Conservation (phyloP, 2,113 vertebrate genomes). For the Pica pica region DNA sequence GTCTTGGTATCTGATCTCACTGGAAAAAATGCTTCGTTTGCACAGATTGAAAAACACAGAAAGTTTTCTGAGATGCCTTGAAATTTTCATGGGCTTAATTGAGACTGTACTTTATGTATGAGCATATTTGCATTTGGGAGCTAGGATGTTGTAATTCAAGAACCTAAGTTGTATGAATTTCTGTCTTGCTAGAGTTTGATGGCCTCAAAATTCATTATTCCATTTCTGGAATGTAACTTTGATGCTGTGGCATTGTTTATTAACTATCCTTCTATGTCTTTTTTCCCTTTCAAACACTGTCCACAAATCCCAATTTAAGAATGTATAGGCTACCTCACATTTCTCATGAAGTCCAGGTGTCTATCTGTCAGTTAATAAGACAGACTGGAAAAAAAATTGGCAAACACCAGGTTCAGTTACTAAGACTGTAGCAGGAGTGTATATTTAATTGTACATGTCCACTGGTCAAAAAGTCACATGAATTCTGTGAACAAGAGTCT, state of each 20-base stretch:
- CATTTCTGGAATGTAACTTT: neutral
- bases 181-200: neutral
- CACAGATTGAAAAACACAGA: neutral
- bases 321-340: neutral
- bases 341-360: neutral
- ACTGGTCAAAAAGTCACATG: neutral
- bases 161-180: neutral
- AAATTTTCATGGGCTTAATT: neutral
- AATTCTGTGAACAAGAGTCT: neutral
- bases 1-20: neutral
- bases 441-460: neutral
- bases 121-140: neutral
- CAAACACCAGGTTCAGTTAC: neutral
- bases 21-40: neutral
- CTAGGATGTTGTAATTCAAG: neutral
- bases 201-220: neutral
- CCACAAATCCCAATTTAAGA: neutral
- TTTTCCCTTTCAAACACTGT: neutral
- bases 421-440: neutral
- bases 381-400: neutral
- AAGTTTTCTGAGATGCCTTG: neutral
- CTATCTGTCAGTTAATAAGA: neutral
- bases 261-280: neutral
- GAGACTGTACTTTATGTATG: neutral
- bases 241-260: neutral